Conservation (phyloP, 2,888 invertebrate species). For the Candidula unifasciata region DNA sequence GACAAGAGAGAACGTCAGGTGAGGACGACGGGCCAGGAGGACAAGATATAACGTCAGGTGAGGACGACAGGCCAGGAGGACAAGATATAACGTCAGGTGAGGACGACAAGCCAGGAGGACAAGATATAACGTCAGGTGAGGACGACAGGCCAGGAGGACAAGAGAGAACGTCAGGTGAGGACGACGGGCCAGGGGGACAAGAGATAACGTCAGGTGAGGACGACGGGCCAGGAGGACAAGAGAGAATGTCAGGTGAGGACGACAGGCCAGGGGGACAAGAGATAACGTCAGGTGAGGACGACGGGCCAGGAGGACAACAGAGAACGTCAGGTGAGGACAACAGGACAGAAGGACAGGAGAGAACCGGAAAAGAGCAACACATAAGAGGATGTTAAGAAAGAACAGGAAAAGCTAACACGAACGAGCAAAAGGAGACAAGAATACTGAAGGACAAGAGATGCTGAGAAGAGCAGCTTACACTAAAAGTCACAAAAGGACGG, state of each 20-base stretch:
- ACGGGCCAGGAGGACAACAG: background rate
- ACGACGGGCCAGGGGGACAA: too few relatives aligned
- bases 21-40: background rate
- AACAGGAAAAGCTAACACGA: too few relatives aligned
- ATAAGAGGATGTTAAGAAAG: too few relatives aligned
- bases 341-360: too few relatives aligned
- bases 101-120: background rate
- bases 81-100: background rate
- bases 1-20: background rate
- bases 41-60: background rate
- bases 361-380: background rate
- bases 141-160: background rate
- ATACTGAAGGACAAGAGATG: too few relatives aligned
- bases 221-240: too few relatives aligned
- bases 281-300: slow-evolving; percentile 1
- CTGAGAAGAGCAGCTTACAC: too few relatives aligned
- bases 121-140: background rate
- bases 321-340: background rate
- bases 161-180: background rate
- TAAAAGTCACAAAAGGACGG: too few relatives aligned
- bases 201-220: too few relatives aligned
- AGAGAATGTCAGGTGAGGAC: background rate
- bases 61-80: background rate
- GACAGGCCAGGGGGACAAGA: too few relatives aligned
- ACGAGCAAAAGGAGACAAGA: too few relatives aligned